phyloP scores from a whole-genome alignment of 2,888 invertebrate genomes.

The Coenonympha glycerion region DNA sequence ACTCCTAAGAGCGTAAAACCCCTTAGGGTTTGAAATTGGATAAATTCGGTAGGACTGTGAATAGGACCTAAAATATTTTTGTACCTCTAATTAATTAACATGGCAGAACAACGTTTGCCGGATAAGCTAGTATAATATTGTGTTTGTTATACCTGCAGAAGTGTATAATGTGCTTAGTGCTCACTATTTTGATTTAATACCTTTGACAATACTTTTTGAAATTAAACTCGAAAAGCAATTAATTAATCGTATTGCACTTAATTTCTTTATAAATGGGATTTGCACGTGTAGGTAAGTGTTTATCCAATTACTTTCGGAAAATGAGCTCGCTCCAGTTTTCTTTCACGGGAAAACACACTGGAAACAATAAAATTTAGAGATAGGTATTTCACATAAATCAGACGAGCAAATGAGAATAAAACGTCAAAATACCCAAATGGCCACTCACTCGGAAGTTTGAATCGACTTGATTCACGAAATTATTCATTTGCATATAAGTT shows the following conservation, averaged over 20 bases:
- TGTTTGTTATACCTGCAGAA: too few species aligned
- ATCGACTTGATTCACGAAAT: constrained; percentile 50
- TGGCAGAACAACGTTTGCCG: too few species aligned
- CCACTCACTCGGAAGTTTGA: constrained; percentile 60
- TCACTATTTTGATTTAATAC: too few species aligned
- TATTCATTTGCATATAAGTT: too few species aligned
- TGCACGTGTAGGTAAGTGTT: not conserved
- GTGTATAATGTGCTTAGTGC: too few species aligned
- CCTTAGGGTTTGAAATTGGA: too few species aligned
- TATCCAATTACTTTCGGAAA: constrained; percentile 5
- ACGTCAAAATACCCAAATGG: constrained; percentile 55
- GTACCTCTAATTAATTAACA: too few species aligned
- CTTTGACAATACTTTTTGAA: too few species aligned
- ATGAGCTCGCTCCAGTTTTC: constrained; percentile 8
- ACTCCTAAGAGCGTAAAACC: too few species aligned
- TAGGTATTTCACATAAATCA: constrained; percentile 58
- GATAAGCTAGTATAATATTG: too few species aligned
- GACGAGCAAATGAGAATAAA: constrained; percentile 50
- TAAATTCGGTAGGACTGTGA: too few species aligned
- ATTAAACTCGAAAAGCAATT: not conserved
- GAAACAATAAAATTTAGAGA: constrained; percentile 50
- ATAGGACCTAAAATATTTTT: too few species aligned
- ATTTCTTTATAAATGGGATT: not conserved
- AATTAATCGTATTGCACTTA: not conserved
- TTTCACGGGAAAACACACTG: constrained; percentile 14